Evolutionary conservation across 1,140 invertebrate genomes (phyloP).

Genomic region (Delia radicum): DNA sequence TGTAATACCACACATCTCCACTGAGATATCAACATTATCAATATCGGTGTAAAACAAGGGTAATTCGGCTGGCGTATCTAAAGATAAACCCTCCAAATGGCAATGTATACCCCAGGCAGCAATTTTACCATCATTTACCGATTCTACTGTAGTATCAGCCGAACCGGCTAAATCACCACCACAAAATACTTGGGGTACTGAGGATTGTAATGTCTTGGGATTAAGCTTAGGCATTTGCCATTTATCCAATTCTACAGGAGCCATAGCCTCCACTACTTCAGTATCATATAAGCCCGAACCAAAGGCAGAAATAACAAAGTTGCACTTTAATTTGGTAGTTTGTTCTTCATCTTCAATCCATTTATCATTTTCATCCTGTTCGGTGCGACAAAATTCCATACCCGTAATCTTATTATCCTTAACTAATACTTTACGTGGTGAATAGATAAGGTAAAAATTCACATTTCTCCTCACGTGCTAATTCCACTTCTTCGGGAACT

Average conservation of each 20-base stretch:
- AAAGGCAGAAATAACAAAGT: constrained; percentile 95
- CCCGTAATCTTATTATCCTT: constrained; percentile 70
- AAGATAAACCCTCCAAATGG: constrained; percentile 70
- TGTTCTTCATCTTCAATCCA: constrained; percentile 89
- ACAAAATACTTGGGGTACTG: constrained; percentile 78
- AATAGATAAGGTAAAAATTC: constrained; percentile 94
- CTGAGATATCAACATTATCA: constrained; percentile 88
- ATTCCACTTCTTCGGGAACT: constrained; percentile 95
- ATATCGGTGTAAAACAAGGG: constrained; percentile 93
- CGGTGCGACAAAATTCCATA: constrained; percentile 78
- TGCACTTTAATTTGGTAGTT: constrained; percentile 76
- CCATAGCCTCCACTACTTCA: constrained; percentile 73
- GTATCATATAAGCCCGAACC: constrained; percentile 71
- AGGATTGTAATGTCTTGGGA: constrained; percentile 73
- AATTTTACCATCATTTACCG: constrained; percentile 97
- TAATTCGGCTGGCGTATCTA: constrained; percentile 69
- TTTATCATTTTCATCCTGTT: constrained; percentile 76
- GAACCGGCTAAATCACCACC: constrained; percentile 94
- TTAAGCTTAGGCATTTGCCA: constrained; percentile 80
- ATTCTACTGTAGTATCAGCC: constrained; percentile 96
- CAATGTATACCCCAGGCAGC: constrained; percentile 96
- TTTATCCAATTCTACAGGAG: constrained; percentile 75
- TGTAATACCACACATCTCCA: constrained; percentile 85
- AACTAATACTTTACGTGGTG: constrained; percentile 78
- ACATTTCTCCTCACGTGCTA: constrained; percentile 94